Base-by-base conservation (phyloP, 2,888 invertebrate species). In the Tribolium freemani region DNA sequence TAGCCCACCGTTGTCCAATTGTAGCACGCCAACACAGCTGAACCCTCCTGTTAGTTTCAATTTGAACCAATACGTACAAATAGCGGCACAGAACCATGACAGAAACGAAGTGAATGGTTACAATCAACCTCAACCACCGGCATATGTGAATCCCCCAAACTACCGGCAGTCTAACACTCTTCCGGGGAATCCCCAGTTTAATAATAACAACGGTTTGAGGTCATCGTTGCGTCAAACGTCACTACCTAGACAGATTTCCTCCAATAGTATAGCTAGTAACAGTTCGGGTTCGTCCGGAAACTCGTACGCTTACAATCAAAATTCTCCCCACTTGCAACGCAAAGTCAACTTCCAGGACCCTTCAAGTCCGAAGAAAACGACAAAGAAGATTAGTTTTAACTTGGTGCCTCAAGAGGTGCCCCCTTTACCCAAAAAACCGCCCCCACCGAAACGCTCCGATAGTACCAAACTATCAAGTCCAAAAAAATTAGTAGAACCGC, bases 371-470 rank as follows among this genome's bases (percentile, higher is more conserved):
- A 89, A 88, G 67, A 90, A 90, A 77, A 88, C 87, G 48, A 85
- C 81, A 2, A 92, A 92, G 78, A 93, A 92, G 83, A 92, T 92
- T 73, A 87, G 90, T 2, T 92, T 93, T 78, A 91, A 90, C 84
- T 83, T 92, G 54, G 85, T 87, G 4, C 87, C 88, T 0, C 87
- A 88, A 67, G 88, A 88, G 73, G 87, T 88, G 5, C 92, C 92
- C 0, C 88, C 90, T 0, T 87, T 92, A 5, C 92, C 92, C 0
- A 89, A 90, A 60, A 92, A 92, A 78, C 94, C 94, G 0, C 87
- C 90, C 75, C 93, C 94, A 20, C 95, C 95, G 0, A 92, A 92
- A 78, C 89, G 95, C 38, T 92, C 93, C 69, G 94, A 95, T 80
- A 90, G 90, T 76, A 93, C 93, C 0, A 89, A 91, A 54, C 87